These are phyloP conservation scores for Meteorus sp. DNA, from an alignment of 1,140 invertebrate species.

Conservation along the genomic window DNA sequence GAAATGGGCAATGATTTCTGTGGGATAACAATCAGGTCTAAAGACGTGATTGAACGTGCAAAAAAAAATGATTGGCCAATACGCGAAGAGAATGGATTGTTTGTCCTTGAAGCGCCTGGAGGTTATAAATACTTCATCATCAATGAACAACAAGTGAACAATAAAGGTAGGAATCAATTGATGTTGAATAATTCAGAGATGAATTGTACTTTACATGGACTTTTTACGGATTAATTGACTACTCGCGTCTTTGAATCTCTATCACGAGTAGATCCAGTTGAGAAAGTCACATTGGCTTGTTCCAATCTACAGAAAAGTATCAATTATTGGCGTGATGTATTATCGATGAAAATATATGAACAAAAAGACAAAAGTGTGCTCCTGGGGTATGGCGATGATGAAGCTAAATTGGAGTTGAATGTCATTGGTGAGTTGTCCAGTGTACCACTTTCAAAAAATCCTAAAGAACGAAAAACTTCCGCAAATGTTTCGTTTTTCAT, in stretches of 20 bases:
- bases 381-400: constrained; percentile 72
- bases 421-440: constrained; percentile 64
- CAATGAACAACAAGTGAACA: constrained; percentile 67
- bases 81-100: constrained; percentile 63
- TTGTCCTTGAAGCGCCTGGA: constrained; percentile 78
- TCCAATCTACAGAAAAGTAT: constrained; percentile 77
- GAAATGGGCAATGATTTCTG: constrained; percentile 87
- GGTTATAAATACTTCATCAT: constrained; percentile 87
- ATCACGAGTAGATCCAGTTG: constrained; percentile 73
- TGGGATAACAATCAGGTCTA: constrained; percentile 83
- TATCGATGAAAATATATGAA: constrained; percentile 73
- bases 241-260: constrained; percentile 6
- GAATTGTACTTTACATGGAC: background rate
- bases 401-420: constrained; percentile 76
- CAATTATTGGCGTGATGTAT: constrained; percentile 80
- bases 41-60: constrained; percentile 74
- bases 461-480: background rate
- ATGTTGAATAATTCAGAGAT: constrained; percentile 6
- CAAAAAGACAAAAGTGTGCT: constrained; percentile 63
- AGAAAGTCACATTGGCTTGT: constrained; percentile 78
- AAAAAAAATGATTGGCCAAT: constrained; percentile 68
- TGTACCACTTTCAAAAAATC: background rate
- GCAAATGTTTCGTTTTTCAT: background rate
- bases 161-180: constrained; percentile 59
- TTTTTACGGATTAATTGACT: constrained; percentile 19